A percentile compares a stretch with the other conserved stretches of the same genome.
Conservation (phyloP, 2,888 invertebrate genomes). For the Macrophya annulata region DNA sequence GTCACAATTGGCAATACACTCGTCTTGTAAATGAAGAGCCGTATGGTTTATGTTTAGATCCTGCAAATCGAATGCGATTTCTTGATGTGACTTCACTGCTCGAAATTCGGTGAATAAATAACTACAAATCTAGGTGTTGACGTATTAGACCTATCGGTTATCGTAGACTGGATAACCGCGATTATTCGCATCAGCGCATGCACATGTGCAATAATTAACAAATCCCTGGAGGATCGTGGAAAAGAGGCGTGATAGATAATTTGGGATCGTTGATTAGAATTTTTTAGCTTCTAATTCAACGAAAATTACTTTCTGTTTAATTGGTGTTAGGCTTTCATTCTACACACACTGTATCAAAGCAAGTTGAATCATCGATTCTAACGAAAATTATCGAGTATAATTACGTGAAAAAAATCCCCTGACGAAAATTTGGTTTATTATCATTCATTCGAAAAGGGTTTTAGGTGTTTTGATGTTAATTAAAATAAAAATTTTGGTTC, state of each 20-base stretch:
- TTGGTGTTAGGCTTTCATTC: neutral
- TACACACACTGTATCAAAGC: neutral
- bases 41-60: neutral
- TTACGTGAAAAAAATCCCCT: neutral
- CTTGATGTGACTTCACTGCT: neutral
- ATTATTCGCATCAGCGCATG: neutral
- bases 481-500: too few species aligned
- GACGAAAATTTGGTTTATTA: neutral
- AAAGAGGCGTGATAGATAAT: conserved; percentile 27
- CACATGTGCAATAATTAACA: neutral
- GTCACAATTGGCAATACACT: neutral
- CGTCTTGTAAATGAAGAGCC: neutral
- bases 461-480: neutral
- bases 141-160: neutral
- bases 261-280: neutral
- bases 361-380: neutral
- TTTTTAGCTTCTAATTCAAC: neutral
- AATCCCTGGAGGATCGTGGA: neutral
- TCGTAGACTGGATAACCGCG: neutral
- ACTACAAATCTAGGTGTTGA: neutral
- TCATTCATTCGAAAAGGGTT: neutral
- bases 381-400: neutral
- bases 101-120: conserved; percentile 4
- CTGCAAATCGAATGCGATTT: neutral
- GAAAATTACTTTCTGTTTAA: neutral